Conservation (phyloP, 2,888 invertebrate species). For the Athalia cordata region DNA sequence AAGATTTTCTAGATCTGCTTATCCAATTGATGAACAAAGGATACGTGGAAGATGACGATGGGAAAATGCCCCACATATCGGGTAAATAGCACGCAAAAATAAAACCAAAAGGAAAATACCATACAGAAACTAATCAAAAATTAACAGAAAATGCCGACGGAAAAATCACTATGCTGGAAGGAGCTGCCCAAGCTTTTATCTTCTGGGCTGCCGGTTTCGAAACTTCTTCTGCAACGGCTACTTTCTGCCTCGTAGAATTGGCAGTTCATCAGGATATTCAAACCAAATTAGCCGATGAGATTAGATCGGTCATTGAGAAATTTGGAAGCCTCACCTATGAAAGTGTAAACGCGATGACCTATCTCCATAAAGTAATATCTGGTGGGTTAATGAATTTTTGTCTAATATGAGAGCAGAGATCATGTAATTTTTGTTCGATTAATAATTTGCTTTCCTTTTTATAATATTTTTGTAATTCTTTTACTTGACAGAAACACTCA, state of each 20-base stretch:
- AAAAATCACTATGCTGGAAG: slow-evolving; percentile 69
- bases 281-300: slow-evolving; percentile 70
- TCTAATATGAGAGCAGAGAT: no score
- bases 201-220: slow-evolving; percentile 75
- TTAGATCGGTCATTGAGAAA: slow-evolving; percentile 65
- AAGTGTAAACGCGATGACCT: slow-evolving; percentile 72
- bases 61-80: slow-evolving; percentile 1
- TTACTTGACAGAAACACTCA: neutral
- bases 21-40: slow-evolving; percentile 66
- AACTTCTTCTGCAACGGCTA: slow-evolving; percentile 74
- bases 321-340: slow-evolving; percentile 71
- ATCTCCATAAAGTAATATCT: slow-evolving; percentile 72
- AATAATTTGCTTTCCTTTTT: neutral
- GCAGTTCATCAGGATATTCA: slow-evolving; percentile 72
- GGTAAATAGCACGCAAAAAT: neutral
- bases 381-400: slow-evolving; percentile 58
- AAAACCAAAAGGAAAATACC: no score
- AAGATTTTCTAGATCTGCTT: slow-evolving; percentile 70
- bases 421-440: neutral
- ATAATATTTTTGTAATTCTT: slow-evolving; percentile 33
- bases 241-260: slow-evolving; percentile 73
- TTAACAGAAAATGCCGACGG: slow-evolving; percentile 40
- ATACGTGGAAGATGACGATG: slow-evolving; percentile 57
- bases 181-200: slow-evolving; percentile 73
- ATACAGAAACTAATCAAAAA: no score